phyloP scores from a whole-genome alignment of 2,797 vertebrate species.

The Alosa sapidissima region DNA sequence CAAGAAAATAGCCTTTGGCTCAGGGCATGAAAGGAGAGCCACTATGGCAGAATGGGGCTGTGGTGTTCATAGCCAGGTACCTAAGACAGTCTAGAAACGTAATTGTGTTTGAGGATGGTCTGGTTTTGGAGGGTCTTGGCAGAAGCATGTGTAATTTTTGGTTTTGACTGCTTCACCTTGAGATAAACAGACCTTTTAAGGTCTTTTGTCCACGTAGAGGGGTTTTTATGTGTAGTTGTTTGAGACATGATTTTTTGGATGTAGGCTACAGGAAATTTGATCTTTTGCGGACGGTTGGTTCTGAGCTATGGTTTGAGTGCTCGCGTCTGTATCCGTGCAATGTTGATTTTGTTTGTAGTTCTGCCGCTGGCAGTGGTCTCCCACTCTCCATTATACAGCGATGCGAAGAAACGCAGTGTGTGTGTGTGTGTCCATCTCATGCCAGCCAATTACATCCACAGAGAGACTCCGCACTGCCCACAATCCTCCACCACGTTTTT shows the following conservation, averaged over 20 bases:
- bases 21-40: conserved; percentile 33
- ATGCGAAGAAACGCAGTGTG: neutral
- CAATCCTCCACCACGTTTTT: neutral
- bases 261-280: neutral
- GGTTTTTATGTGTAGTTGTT: neutral
- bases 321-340: neutral
- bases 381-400: neutral
- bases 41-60: conserved; percentile 1
- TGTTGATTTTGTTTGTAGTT: neutral
- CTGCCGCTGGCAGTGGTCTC: neutral
- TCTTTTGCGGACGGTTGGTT: neutral
- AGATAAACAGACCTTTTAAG: neutral
- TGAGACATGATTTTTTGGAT: neutral
- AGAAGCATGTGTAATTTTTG: neutral
- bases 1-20: conserved; percentile 38
- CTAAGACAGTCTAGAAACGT: neutral
- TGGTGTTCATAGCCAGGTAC: neutral
- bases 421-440: neutral
- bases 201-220: neutral
- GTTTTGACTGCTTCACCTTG: neutral
- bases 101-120: neutral
- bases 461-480: neutral
- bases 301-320: neutral
- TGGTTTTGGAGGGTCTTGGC: neutral
- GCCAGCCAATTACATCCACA: neutral